Evolutionary conservation across 2,113 vertebrate genomes (phyloP).

Genomic region (cat (Felis catus)): DNA sequence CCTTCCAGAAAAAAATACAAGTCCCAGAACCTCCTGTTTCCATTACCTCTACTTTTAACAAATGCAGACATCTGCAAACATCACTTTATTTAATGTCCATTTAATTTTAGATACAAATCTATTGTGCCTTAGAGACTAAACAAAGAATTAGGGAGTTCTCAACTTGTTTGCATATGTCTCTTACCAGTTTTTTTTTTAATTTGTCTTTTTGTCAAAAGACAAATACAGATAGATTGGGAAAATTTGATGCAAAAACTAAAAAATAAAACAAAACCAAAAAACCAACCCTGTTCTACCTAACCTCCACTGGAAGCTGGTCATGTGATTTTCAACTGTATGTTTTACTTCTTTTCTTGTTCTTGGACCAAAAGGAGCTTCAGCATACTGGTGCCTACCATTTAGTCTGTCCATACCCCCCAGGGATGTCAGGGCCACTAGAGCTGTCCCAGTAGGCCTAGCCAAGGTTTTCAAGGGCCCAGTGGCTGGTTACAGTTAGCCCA

Average conservation of each 20-base stretch:
- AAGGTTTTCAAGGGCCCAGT: not conserved
- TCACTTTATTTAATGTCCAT: conserved; percentile 74
- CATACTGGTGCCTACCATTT: not conserved
- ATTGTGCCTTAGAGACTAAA: conserved; percentile 57
- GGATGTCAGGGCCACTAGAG: not conserved
- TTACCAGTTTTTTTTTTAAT: not conserved
- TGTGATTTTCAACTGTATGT: not conserved
- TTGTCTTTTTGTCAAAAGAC: conserved; percentile 51
- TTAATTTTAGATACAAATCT: conserved; percentile 71
- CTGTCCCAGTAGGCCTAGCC: not conserved
- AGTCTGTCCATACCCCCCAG: not conserved
- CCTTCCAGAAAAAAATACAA: not conserved
- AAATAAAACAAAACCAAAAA: not conserved
- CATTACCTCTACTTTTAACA: conserved; percentile 46
- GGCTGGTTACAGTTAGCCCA: not conserved
- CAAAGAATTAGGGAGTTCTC: conserved; percentile 58
- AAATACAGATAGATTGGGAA: conserved; percentile 14
- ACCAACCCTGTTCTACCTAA: not conserved
- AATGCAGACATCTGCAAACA: conserved; percentile 70
- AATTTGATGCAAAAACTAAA: not conserved
- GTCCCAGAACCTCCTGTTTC: not conserved
- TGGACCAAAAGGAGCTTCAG: not conserved
- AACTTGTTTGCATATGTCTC: conserved; percentile 5
- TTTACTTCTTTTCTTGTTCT: conserved; percentile 28
- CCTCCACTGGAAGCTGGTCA: not conserved